Evolutionary conservation across 1,140 invertebrate species (phyloP).

Genomic region (Dendrolimus punctatus): DNA sequence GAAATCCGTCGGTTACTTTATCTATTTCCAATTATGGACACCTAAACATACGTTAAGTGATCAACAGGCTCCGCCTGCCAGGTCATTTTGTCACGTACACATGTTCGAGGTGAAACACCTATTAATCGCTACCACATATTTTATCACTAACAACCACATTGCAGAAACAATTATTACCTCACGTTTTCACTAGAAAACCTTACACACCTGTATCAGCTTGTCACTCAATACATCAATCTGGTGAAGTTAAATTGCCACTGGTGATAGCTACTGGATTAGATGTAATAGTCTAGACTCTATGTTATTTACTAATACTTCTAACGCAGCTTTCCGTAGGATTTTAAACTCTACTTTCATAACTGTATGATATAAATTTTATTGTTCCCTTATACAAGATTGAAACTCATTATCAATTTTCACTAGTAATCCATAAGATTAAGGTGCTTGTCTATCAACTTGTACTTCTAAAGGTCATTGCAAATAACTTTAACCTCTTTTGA

Average conservation of each 20-base stretch:
- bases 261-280: constrained; percentile 36
- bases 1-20: too few species aligned
- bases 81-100: background rate
- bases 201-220: constrained; percentile 41
- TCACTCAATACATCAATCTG: constrained; percentile 53
- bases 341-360: constrained; percentile 8
- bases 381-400: too few species aligned
- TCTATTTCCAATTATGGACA: too few species aligned
- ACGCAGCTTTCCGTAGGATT: constrained; percentile 9
- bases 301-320: constrained; percentile 21
- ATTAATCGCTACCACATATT: constrained; percentile 13
- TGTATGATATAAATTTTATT: too few species aligned
- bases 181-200: constrained; percentile 34
- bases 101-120: constrained; percentile 12
- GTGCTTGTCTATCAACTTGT: too few species aligned
- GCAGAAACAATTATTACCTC: constrained; percentile 26
- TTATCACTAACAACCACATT: constrained; percentile 15
- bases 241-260: constrained; percentile 38
- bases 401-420: too few species aligned
- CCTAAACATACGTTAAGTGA: constrained; percentile 1
- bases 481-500: too few species aligned
- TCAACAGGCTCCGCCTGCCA: background rate
- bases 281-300: constrained; percentile 32
- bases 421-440: too few species aligned
- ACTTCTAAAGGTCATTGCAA: too few species aligned